A percentile compares a stretch with the other conserved stretches of the same genome.
phyloP scores from a whole-genome alignment of 2,113 vertebrate genomes.

The Chloropsis cyanopogon region DNA sequence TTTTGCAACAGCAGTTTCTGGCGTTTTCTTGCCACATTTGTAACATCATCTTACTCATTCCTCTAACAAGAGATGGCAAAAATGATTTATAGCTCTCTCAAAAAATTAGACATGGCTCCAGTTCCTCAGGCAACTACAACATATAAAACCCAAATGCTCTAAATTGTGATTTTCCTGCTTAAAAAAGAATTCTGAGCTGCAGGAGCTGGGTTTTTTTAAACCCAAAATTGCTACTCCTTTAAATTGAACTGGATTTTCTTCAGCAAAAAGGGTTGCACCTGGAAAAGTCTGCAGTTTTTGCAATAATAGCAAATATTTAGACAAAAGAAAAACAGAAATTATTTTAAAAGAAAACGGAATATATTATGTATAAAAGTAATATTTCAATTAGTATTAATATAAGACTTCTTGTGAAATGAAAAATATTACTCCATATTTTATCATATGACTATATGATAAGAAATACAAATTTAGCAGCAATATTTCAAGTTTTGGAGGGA shows the following conservation, averaged over 20 bases:
- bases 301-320: background rate
- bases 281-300: background rate
- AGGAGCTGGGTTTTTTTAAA: background rate
- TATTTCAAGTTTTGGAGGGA: background rate
- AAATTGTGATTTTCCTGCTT: background rate
- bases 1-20: background rate
- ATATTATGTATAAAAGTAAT: rapidly evolving
- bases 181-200: background rate
- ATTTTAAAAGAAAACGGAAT: background rate
- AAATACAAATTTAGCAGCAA: background rate
- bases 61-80: background rate
- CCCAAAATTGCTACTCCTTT: background rate
- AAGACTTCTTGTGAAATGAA: background rate
- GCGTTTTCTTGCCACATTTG: background rate
- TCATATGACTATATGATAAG: background rate
- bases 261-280: background rate
- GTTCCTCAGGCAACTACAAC: background rate
- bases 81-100: background rate
- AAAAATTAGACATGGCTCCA: background rate
- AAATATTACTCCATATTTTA: background rate
- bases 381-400: background rate
- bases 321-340: background rate
- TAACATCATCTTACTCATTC: background rate
- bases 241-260: background rate
- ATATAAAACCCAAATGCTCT: background rate